Conservation (phyloP, 2,113 vertebrate species). For the Nannobrachium achirus region DNA sequence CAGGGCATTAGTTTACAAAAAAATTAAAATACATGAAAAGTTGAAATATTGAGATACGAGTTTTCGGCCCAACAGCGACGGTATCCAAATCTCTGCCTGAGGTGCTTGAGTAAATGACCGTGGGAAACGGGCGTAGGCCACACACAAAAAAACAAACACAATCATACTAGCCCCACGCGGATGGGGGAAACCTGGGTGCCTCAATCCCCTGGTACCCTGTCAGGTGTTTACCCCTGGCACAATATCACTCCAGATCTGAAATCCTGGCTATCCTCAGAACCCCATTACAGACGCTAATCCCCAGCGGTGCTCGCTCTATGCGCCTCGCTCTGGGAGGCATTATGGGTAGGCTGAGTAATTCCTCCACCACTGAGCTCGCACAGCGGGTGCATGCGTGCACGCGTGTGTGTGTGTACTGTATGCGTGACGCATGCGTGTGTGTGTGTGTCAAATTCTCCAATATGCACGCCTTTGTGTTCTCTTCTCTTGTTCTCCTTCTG, state of each 20-base stretch:
- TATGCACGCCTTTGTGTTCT: slow-evolving; percentile 1
- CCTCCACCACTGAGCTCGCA: slow-evolving; percentile 43
- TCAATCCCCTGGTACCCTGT: slow-evolving; percentile 65
- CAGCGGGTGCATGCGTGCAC: slow-evolving; percentile 1
- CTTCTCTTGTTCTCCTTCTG: slow-evolving; percentile 1
- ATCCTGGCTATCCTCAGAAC: slow-evolving; percentile 73
- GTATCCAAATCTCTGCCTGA: slow-evolving; percentile 65
- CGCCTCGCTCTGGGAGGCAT: slow-evolving; percentile 50
- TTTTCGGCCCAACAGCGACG: slow-evolving; percentile 13
- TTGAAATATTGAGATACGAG: too few species aligned
- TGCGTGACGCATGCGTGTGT: too few species aligned
- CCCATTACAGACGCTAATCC: slow-evolving; percentile 75
- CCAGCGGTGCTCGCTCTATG: slow-evolving; percentile 39
- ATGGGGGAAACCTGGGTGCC: slow-evolving; percentile 55
- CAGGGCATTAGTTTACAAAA: too few species aligned
- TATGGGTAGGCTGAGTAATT: slow-evolving; percentile 51
- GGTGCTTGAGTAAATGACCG: slow-evolving; percentile 71
- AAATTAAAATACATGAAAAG: too few species aligned
- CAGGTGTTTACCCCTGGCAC: slow-evolving; percentile 70
- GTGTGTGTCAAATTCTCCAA: slow-evolving; percentile 22
- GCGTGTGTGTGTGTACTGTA: too few species aligned
- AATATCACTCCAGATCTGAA: slow-evolving; percentile 73
- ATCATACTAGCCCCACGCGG: slow-evolving; percentile 55
- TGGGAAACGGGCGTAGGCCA: slow-evolving; percentile 68
- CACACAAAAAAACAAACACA: slow-evolving; percentile 27